Evolutionary conservation across 2,888 invertebrate species (phyloP).

Genomic region (Ligdia adustata): DNA sequence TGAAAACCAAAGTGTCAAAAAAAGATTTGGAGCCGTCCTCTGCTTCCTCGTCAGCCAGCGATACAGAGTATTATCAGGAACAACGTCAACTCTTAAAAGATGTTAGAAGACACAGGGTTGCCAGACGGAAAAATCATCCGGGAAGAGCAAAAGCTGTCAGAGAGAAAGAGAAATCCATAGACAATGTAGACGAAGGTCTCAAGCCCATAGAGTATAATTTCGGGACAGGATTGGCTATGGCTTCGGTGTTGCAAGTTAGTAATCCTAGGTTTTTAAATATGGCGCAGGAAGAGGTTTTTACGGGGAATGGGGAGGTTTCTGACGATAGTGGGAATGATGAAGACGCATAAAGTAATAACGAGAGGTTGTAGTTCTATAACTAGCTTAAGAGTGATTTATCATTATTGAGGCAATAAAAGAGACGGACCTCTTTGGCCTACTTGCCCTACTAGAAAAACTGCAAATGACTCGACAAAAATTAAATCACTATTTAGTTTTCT

Average conservation of each 20-base stretch:
- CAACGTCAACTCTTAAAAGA: constrained; percentile 59
- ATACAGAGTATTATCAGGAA: constrained; percentile 55
- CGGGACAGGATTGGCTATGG: constrained; percentile 78
- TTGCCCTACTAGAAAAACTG: too few relatives aligned
- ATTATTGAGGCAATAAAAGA: too few relatives aligned
- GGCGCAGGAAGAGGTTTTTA: constrained; percentile 68
- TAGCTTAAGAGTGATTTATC: too few relatives aligned
- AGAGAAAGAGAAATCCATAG: constrained; percentile 37
- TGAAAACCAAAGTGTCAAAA: constrained; percentile 54
- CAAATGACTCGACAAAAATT: too few relatives aligned
- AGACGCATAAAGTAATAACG: constrained; percentile 56
- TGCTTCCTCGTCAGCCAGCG: constrained; percentile 66
- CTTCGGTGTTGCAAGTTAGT: constrained; percentile 69
- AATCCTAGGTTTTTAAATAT: constrained; percentile 51
- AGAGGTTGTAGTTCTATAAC: too few relatives aligned
- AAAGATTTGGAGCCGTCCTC: constrained; percentile 63
- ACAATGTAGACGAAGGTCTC: constrained; percentile 67
- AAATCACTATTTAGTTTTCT: too few relatives aligned
- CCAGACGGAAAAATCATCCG: constrained; percentile 63
- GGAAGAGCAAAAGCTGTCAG: constrained; percentile 23
- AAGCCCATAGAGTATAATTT: constrained; percentile 76
- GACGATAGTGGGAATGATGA: constrained; percentile 78
- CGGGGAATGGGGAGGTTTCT: constrained; percentile 76
- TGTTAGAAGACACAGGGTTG: constrained; percentile 59
- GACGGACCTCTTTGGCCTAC: too few relatives aligned